Conservation (phyloP, 2,113 vertebrate genomes). For the Spilogale gracilis region DNA sequence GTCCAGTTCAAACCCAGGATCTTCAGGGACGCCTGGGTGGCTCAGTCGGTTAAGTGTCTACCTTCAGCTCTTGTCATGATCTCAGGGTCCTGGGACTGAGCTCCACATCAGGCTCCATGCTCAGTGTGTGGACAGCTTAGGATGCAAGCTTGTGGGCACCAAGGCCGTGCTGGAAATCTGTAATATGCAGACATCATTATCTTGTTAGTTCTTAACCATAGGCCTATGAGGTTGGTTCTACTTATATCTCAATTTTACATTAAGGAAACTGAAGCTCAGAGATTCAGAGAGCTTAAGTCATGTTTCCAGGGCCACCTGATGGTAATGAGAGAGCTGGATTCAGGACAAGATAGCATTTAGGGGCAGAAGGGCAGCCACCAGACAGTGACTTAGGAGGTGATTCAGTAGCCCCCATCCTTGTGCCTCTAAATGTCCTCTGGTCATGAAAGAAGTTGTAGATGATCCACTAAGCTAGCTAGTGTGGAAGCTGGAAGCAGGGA, state of each 20-base stretch:
- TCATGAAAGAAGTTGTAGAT: background rate
- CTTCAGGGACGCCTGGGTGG: background rate
- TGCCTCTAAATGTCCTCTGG: constrained; percentile 20
- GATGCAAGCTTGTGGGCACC: background rate
- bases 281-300: background rate
- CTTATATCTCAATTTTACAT: background rate
- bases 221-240: background rate
- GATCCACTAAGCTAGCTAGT: background rate
- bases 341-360: background rate
- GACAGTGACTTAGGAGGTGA: background rate
- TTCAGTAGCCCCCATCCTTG: background rate
- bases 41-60: background rate
- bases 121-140: background rate
- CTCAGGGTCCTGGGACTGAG: background rate
- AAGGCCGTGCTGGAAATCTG: accelerated
- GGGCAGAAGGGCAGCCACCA: background rate
- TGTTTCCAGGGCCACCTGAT: background rate
- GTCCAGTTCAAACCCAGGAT: background rate
- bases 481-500: background rate
- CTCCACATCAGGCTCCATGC: background rate
- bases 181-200: accelerated
- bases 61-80: background rate
- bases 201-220: background rate
- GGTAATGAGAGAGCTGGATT: background rate
- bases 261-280: background rate